Evolutionary conservation across 2,888 invertebrate genomes (phyloP), one percentile per base, ranked within the genome.

Genomic region (Xanthia icteritia): DNA sequence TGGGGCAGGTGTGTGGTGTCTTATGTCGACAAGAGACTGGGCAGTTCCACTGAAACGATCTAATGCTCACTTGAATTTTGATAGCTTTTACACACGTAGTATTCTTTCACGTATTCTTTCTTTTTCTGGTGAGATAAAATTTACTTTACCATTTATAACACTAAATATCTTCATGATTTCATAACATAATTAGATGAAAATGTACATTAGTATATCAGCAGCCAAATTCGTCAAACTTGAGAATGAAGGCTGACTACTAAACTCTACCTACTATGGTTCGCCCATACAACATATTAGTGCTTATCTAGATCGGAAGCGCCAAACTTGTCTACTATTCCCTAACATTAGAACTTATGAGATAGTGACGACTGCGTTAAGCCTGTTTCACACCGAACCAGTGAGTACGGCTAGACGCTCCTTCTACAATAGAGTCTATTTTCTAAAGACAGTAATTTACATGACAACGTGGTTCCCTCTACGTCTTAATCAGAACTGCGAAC

Each of bases 381-480:
- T 56, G 27, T 20, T 75, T 61, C 71, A 61, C 70, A 84, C 54
- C 9, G 17, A 66, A 13, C 36, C 23, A 61, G 39, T 39, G 51
- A 5, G 11, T 42, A 23, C 58, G 23, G 13, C 42, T n/a, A 60
- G 81, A 60, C 45, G 31, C 13, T 63, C 45, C 23, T 1, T 15
- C 9, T 17, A 60, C 48, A 65, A 39, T 23, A 27, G 23, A 15
- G 17, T n/a, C 39, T 63, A 58, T 69, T 68, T 48, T n/a, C 63
- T 70, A 61, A 48, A 69, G 39, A 69, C 36, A 61, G 36, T 56
- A 20, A 85, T 77, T 77, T 77, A 72, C 83, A 83, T 82, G 61
- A 83, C 77, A 83, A 77, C 72, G 63, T 56, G 71, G 61, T 72
- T 63, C 15, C 63, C 72, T 23, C 39, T 51, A 42, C 48, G 67